Percentiles rank a stretch among this genome's conserved stretches.
These are phyloP conservation scores for Galerucella pusilla DNA, from an alignment of 2,888 invertebrate genomes.

Conservation along the genomic window DNA sequence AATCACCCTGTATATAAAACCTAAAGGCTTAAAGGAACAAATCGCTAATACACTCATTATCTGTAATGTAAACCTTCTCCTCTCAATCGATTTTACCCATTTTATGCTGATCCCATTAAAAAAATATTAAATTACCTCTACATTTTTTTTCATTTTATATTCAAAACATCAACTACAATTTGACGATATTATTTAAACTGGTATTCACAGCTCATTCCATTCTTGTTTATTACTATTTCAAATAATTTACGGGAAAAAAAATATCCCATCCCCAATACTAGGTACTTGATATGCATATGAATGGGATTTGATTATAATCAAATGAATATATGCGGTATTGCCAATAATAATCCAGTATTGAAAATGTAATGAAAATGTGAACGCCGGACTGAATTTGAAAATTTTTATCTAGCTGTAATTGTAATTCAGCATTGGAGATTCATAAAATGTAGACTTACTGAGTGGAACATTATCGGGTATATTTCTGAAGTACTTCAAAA, in stretches of 20 bases:
- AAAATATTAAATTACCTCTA: too few species aligned
- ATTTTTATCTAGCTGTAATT: constrained; percentile 37
- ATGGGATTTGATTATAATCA: constrained; percentile 40
- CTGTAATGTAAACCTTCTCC: too few species aligned
- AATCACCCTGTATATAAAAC: too few species aligned
- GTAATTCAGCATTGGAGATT: constrained; percentile 16
- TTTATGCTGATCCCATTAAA: too few species aligned
- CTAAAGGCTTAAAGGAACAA: too few species aligned
- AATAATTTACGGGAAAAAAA: neutral
- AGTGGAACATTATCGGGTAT: neutral
- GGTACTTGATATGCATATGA: constrained; percentile 35
- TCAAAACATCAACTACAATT: neutral
- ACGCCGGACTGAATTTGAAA: constrained; percentile 30
- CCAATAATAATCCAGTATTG: constrained; percentile 38
- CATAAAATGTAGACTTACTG: neutral
- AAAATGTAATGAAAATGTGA: constrained; percentile 44
- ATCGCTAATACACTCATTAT: too few species aligned
- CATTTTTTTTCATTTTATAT: too few species aligned
- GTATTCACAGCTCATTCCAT: neutral
- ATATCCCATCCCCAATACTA: constrained; percentile 15
- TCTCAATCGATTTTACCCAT: too few species aligned
- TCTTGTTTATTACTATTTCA: neutral
- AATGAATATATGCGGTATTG: constrained; percentile 40
- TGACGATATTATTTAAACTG: neutral
- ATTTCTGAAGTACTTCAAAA: neutral